phyloP scores from a whole-genome alignment of 2,888 invertebrate species.

The Clistopyga incitator region DNA sequence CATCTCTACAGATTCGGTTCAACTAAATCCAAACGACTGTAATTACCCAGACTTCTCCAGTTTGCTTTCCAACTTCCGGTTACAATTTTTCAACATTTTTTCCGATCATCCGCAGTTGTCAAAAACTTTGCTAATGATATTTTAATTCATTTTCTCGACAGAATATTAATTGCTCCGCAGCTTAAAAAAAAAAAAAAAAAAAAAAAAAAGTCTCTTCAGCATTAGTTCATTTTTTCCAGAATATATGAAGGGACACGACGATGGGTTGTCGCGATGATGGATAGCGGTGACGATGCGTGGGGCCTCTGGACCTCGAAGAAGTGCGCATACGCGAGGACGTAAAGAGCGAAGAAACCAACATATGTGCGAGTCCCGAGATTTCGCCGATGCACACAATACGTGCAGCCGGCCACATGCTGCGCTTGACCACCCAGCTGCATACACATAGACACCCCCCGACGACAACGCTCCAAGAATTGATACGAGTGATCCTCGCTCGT shows the following conservation, averaged over 20 bases:
- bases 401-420: conserved; percentile 59
- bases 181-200: too few species aligned
- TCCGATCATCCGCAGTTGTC: too few species aligned
- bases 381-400: conserved; percentile 28
- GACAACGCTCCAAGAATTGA: conserved; percentile 6
- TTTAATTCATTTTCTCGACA: too few species aligned
- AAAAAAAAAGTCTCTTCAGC: too few species aligned
- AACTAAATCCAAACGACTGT: too few species aligned
- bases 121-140: too few species aligned
- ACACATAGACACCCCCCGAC: conserved; percentile 1
- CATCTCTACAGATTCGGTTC: too few species aligned
- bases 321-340: conserved; percentile 50
- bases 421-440: conserved; percentile 59
- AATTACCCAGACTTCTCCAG: too few species aligned
- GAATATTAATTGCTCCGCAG: too few species aligned
- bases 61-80: too few species aligned
- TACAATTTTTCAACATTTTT: too few species aligned
- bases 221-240: too few species aligned
- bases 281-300: conserved; percentile 66
- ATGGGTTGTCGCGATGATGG: conserved; percentile 62
- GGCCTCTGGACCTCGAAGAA: conserved; percentile 43
- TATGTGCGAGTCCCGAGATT: conserved; percentile 55
- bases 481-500: conserved; percentile 31
- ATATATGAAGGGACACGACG: not conserved
- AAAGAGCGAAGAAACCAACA: conserved; percentile 45